Evolutionary conservation across 2,113 vertebrate species (phyloP).

Genomic region (Poeciliopsis turrubarensis): DNA sequence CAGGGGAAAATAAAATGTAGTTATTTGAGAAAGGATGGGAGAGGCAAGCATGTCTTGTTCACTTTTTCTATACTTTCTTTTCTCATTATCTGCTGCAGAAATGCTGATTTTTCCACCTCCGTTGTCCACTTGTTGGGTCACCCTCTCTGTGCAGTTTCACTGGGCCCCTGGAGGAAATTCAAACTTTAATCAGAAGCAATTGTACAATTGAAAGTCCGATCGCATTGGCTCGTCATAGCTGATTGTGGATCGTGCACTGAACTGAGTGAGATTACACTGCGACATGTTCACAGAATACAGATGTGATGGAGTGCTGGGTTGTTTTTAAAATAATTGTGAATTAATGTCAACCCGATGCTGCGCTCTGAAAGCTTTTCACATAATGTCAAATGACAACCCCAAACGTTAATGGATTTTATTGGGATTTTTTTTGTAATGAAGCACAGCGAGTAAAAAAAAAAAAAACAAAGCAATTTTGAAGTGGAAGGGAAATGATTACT

Average conservation of each 20-base stretch:
- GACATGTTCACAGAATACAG: not conserved
- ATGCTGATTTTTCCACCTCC: conserved; percentile 51
- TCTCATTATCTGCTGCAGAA: conserved; percentile 41
- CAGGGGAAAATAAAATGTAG: conserved; percentile 1
- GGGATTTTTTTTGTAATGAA: too few relatives aligned
- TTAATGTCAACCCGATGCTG: too few relatives aligned
- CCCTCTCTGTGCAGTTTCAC: conserved; percentile 17
- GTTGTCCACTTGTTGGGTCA: conserved; percentile 35
- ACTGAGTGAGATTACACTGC: not conserved
- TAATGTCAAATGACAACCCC: too few relatives aligned
- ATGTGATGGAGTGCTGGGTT: not conserved
- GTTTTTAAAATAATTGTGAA: not conserved
- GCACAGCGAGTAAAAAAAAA: too few relatives aligned
- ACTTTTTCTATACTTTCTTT: conserved; percentile 22
- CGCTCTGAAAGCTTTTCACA: too few relatives aligned
- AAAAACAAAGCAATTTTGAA: too few relatives aligned
- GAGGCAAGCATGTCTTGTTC: conserved; percentile 49
- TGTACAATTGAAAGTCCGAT: conserved; percentile 52
- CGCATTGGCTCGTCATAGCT: conserved; percentile 14
- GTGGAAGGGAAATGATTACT: too few relatives aligned
- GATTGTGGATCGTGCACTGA: conserved; percentile 33
- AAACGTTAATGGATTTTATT: too few relatives aligned
- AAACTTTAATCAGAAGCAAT: conserved; percentile 55
- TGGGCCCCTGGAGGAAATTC: conserved; percentile 30
- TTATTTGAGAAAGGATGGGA: conserved; percentile 22